A percentile compares a stretch with the other conserved stretches of the same genome.
Evolutionary conservation across 2,113 vertebrate genomes (phyloP).

Genomic region (Nibea coibor): DNA sequence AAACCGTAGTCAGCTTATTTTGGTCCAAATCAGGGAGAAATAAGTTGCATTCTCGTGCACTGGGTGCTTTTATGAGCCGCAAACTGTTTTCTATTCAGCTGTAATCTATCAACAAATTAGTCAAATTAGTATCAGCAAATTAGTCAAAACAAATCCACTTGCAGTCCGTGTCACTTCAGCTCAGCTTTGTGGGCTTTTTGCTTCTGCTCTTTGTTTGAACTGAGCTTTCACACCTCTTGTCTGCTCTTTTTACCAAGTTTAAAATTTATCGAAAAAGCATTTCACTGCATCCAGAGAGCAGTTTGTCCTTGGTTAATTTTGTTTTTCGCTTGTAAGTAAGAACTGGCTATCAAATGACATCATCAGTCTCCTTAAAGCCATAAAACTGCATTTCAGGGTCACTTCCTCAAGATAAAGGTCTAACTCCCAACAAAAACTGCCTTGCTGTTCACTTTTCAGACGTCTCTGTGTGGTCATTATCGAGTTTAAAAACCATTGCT

Average conservation of each 20-base stretch:
- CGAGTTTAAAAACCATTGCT: background rate
- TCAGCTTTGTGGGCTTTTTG: slow-evolving; percentile 22
- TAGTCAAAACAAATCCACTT: slow-evolving; percentile 55
- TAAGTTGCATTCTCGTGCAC: slow-evolving; percentile 25
- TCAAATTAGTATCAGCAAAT: slow-evolving; percentile 30
- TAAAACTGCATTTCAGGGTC: slow-evolving; percentile 29
- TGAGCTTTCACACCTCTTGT: slow-evolving; percentile 14
- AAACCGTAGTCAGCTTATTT: slow-evolving; percentile 35
- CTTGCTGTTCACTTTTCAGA: background rate
- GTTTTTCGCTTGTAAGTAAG: slow-evolving; percentile 21
- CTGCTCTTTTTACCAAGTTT: slow-evolving; percentile 26
- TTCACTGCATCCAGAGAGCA: slow-evolving; percentile 17
- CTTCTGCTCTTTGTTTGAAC: slow-evolving; percentile 46
- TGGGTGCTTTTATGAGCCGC: slow-evolving; percentile 37
- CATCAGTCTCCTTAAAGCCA: slow-evolving; percentile 20
- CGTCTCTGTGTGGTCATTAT: background rate
- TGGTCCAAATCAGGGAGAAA: slow-evolving; percentile 34
- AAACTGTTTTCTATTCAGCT: slow-evolving; percentile 42
- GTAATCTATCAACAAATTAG: slow-evolving; percentile 46
- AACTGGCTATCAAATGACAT: slow-evolving; percentile 23
- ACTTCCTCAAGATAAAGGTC: slow-evolving; percentile 14
- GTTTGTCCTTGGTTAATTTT: slow-evolving; percentile 32
- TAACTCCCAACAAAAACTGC: slow-evolving; percentile 12
- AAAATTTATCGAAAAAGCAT: slow-evolving; percentile 29
- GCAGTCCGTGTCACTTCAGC: slow-evolving; percentile 27